Conservation (phyloP, 1,140 invertebrate genomes). For the Bombus polaris region DNA sequence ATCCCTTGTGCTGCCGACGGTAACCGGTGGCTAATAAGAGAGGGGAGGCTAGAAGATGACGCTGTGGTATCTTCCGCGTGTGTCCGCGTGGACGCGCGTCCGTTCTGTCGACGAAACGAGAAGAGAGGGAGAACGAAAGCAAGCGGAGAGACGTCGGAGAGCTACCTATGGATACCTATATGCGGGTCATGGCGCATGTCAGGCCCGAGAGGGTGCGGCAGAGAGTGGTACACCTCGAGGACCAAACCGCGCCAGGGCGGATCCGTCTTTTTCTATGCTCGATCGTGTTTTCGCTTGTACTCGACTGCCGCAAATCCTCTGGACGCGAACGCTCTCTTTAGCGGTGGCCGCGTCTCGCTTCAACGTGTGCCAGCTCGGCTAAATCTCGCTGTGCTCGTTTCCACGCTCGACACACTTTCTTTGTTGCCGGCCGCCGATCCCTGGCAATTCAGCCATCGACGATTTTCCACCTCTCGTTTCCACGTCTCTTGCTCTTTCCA, state of each 20-base stretch:
- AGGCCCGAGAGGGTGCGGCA: conserved; percentile 75
- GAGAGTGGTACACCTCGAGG: conserved; percentile 49
- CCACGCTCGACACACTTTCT: conserved; percentile 22
- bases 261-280: conserved; percentile 57
- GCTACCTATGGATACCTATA: conserved; percentile 61
- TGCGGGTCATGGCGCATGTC: conserved; percentile 78
- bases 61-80: background rate
- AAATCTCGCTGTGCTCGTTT: conserved; percentile 9
- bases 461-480: background rate
- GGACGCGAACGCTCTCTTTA: conserved; percentile 1
- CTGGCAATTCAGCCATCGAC: background rate
- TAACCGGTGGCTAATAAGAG: background rate
- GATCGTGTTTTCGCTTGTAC: conserved; percentile 51
- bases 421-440: background rate
- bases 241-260: conserved; percentile 58
- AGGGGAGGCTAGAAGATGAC: background rate
- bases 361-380: background rate
- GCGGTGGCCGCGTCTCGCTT: background rate
- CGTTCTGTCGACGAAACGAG: background rate
- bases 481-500: background rate
- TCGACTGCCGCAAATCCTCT: conserved; percentile 6
- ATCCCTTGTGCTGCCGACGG: background rate
- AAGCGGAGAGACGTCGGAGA: background rate
- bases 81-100: background rate
- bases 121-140: background rate